Evolutionary conservation across 2,113 vertebrate genomes (phyloP).

Genomic region (Otolemur garnettii): DNA sequence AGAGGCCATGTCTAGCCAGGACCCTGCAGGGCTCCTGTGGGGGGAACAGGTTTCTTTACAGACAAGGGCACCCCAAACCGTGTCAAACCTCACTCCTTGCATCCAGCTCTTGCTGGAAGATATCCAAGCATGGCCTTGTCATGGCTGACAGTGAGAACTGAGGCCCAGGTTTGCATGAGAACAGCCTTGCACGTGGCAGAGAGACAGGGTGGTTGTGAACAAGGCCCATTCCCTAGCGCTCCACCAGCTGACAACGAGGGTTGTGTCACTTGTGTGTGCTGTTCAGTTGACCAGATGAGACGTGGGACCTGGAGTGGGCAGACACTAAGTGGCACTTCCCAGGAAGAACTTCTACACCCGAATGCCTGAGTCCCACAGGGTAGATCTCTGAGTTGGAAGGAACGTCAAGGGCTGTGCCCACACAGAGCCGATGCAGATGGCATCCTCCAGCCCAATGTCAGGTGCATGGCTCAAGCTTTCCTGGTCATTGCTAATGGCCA

Average conservation of each 20-base stretch:
- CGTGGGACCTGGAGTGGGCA: fast-evolving
- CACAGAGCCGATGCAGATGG: fast-evolving
- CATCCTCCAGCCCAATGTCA: fast-evolving
- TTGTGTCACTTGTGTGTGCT: fast-evolving
- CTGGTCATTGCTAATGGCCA: no score
- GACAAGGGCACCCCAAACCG: neutral
- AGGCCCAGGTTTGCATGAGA: neutral
- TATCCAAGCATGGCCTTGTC: fast-evolving
- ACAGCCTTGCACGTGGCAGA: neutral
- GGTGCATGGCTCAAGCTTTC: neutral
- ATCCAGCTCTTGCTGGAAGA: fast-evolving
- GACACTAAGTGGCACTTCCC: neutral
- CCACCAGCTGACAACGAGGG: neutral
- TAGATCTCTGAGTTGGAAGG: neutral
- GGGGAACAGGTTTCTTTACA: neutral
- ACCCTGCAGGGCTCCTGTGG: neutral
- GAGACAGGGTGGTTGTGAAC: fast-evolving
- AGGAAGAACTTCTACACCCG: neutral
- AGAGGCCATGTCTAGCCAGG: neutral
- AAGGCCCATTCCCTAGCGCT: neutral
- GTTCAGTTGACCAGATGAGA: neutral
- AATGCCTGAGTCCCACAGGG: neutral
- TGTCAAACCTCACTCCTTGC: neutral
- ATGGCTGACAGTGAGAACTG: neutral
- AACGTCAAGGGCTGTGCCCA: neutral